These are phyloP conservation scores for Teleopsis dalmanni DNA, from an alignment of 1,140 invertebrate species.

Conservation along the genomic window DNA sequence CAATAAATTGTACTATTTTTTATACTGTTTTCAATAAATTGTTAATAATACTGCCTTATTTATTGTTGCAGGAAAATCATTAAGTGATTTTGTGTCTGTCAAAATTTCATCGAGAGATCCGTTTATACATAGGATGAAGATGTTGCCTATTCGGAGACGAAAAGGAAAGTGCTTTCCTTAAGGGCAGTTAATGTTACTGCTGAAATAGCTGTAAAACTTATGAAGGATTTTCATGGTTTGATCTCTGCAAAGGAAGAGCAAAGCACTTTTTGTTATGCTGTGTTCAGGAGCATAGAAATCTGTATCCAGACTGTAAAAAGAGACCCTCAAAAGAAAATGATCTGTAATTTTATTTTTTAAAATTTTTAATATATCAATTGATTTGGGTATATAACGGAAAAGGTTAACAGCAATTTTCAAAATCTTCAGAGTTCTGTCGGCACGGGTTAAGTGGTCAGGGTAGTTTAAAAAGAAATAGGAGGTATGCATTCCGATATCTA, in stretches of 20 bases:
- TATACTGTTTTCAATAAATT: too few relatives aligned
- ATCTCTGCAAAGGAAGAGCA: conserved; percentile 16
- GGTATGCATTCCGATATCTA: too few relatives aligned
- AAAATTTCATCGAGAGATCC: neutral
- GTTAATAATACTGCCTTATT: too few relatives aligned
- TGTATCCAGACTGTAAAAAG: conserved; percentile 18
- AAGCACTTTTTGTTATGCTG: conserved; percentile 15
- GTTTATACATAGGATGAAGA: neutral
- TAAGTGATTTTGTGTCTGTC: neutral
- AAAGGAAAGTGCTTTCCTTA: conserved; percentile 9
- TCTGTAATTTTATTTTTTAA: too few relatives aligned
- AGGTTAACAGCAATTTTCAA: too few relatives aligned
- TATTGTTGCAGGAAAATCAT: neutral
- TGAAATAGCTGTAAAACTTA: conserved; percentile 30
- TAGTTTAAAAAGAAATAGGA: too few relatives aligned
- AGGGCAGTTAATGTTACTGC: conserved; percentile 30
- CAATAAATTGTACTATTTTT: too few relatives aligned
- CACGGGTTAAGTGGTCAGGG: too few relatives aligned
- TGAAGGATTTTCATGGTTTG: conserved; percentile 28
- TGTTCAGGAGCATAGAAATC: conserved; percentile 16
- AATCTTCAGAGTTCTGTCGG: too few relatives aligned
- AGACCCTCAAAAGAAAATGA: conserved; percentile 13
- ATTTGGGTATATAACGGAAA: too few relatives aligned
- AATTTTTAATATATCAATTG: too few relatives aligned
- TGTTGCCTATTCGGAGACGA: neutral